Conservation (phyloP, 64 coral and sea anemone genomes). For the Stylophora pistillata region DNA sequence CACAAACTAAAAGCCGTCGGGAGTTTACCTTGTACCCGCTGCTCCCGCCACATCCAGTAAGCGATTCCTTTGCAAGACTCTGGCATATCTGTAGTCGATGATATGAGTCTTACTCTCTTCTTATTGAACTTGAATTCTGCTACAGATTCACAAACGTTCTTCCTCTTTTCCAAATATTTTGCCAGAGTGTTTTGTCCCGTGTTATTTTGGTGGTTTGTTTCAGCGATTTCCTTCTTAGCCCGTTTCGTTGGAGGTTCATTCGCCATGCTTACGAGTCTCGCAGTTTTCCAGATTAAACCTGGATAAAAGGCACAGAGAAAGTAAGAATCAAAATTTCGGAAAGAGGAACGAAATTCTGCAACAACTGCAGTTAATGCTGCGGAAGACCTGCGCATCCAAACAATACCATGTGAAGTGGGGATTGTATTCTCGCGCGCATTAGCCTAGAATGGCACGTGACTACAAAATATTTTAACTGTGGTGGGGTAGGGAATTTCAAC, state of each 20-base stretch:
- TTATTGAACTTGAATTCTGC: conserved; percentile 67
- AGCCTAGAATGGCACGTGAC: background rate
- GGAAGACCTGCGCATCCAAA: background rate
- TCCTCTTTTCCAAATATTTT: conserved; percentile 23
- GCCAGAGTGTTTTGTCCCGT: background rate
- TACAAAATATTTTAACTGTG: too few species aligned
- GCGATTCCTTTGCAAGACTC: conserved; percentile 59
- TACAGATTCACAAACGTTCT: conserved; percentile 42
- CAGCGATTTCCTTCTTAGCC: conserved; percentile 30
- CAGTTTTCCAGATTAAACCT: background rate
- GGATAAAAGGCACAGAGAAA: background rate
- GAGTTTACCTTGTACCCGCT: conserved; percentile 55
- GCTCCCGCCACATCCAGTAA: conserved; percentile 82
- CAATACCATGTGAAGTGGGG: background rate
- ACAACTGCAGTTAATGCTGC: background rate
- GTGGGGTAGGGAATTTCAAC: too few species aligned
- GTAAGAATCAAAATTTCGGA: background rate
- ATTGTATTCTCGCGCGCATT: too few species aligned
- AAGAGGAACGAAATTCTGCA: background rate
- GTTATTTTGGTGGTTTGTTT: conserved; percentile 1
- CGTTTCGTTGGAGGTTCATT: conserved; percentile 34
- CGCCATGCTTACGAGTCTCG: conserved; percentile 4
- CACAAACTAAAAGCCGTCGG: background rate
- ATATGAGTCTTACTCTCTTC: conserved; percentile 63
- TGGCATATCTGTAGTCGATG: conserved; percentile 29